Conservation (phyloP, 2,888 invertebrate genomes). For the Amiota minor region DNA sequence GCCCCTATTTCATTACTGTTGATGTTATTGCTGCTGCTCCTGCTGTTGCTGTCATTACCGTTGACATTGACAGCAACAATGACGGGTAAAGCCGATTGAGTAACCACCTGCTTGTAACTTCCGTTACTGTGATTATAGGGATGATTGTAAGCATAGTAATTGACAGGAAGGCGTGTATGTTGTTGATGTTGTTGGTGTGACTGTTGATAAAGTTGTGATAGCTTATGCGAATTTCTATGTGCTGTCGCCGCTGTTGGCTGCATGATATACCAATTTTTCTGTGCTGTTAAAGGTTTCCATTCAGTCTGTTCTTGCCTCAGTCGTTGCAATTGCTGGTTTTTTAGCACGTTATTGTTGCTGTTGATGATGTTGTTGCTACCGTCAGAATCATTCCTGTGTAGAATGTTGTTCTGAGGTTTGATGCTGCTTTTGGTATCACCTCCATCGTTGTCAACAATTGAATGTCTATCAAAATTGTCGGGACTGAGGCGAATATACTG, state of each 20-base stretch:
- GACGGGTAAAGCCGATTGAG: not conserved
- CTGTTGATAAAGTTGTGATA: slow-evolving; percentile 30
- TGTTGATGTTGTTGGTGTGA: slow-evolving; percentile 30
- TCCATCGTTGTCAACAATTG: not conserved
- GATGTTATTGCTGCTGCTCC: not conserved
- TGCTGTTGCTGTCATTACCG: slow-evolving; percentile 5
- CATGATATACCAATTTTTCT: slow-evolving; percentile 63
- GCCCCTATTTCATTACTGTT: not conserved
- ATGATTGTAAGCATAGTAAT: slow-evolving; percentile 65
- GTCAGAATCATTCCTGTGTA: slow-evolving; percentile 18
- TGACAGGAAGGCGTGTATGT: slow-evolving; percentile 52
- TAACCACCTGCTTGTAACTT: slow-evolving; percentile 60
- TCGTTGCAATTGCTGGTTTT: slow-evolving; percentile 27
- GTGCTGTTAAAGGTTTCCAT: slow-evolving; percentile 58
- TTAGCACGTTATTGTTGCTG: slow-evolving; percentile 25
- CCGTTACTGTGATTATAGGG: slow-evolving; percentile 56
- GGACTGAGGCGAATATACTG: slow-evolving; percentile 49
- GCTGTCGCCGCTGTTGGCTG: slow-evolving; percentile 51
- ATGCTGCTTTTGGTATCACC: not conserved
- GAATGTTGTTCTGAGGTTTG: slow-evolving; percentile 13
- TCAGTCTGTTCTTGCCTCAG: slow-evolving; percentile 45
- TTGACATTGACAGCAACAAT: not conserved
- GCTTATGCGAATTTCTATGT: not conserved
- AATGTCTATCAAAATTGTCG: slow-evolving; percentile 44
- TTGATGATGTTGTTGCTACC: slow-evolving; percentile 10